Evolutionary conservation across 1,140 invertebrate genomes (phyloP).

Genomic region (Heliothis virescens): DNA sequence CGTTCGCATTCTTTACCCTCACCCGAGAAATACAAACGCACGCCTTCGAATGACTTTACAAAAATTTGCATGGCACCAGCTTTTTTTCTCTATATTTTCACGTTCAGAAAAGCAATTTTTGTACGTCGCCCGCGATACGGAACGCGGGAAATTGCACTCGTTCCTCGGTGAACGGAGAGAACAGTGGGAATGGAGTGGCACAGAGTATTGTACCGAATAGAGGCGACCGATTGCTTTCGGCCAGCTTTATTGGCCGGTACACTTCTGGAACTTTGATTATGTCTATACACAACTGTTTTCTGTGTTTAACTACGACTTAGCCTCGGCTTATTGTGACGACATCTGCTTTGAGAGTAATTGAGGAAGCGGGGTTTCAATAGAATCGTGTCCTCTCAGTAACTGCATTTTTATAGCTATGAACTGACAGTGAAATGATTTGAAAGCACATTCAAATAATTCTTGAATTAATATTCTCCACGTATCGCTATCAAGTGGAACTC

Average conservation of each 20-base stretch:
- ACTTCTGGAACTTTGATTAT: slow-evolving; percentile 60
- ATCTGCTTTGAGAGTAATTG: neutral
- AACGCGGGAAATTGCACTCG: slow-evolving; percentile 83
- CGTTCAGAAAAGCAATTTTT: slow-evolving; percentile 86
- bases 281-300: slow-evolving; percentile 24
- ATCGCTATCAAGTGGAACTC: slow-evolving; percentile 11
- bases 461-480: slow-evolving; percentile 11
- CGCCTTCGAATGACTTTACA: slow-evolving; percentile 85
- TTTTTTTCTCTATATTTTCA: slow-evolving; percentile 83
- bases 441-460: neutral
- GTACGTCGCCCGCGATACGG: slow-evolving; percentile 82
- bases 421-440: neutral
- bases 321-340: slow-evolving; percentile 1
- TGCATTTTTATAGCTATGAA: neutral
- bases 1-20: slow-evolving; percentile 81
- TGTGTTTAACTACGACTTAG: slow-evolving; percentile 20
- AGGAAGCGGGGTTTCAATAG: neutral
- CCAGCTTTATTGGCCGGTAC: slow-evolving; percentile 72
- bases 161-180: slow-evolving; percentile 68
- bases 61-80: slow-evolving; percentile 82
- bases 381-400: neutral
- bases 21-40: slow-evolving; percentile 84
- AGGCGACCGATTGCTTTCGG: slow-evolving; percentile 77
- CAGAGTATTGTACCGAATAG: slow-evolving; percentile 71
- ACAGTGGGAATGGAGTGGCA: slow-evolving; percentile 76